Conservation (phyloP, 2,113 vertebrate genomes). For the Orycteropus afer region DNA sequence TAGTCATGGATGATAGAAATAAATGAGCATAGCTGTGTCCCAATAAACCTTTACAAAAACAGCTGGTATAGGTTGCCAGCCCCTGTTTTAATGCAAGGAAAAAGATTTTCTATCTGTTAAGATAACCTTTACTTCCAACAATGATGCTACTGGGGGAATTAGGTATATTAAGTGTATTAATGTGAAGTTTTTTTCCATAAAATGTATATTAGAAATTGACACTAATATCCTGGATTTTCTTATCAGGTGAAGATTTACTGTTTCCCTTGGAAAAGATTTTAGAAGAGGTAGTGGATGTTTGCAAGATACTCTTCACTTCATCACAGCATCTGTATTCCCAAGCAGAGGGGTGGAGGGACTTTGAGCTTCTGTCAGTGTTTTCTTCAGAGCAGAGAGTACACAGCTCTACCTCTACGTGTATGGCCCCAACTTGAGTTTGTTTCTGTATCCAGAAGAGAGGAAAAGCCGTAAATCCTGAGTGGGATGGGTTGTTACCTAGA, state of each 20-base stretch:
- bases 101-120: neutral
- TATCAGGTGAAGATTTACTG: neutral
- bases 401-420: neutral
- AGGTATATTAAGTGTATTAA: neutral
- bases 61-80: neutral
- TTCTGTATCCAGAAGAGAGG: neutral
- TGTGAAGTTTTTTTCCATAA: neutral
- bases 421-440: neutral
- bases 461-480: neutral
- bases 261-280: neutral
- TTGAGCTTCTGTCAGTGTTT: neutral
- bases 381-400: neutral
- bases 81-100: neutral
- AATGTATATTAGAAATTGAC: neutral
- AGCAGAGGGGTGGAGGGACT: neutral
- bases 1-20: neutral
- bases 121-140: neutral
- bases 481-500: neutral
- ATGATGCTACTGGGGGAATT: neutral
- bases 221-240: neutral
- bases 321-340: neutral
- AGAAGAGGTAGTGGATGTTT: neutral
- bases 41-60: neutral
- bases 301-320: neutral
- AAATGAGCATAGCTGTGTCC: neutral